Evolutionary conservation across 2,888 invertebrate species (phyloP), one percentile per base, ranked within the genome.

Genomic region (Volucella inflata): DNA sequence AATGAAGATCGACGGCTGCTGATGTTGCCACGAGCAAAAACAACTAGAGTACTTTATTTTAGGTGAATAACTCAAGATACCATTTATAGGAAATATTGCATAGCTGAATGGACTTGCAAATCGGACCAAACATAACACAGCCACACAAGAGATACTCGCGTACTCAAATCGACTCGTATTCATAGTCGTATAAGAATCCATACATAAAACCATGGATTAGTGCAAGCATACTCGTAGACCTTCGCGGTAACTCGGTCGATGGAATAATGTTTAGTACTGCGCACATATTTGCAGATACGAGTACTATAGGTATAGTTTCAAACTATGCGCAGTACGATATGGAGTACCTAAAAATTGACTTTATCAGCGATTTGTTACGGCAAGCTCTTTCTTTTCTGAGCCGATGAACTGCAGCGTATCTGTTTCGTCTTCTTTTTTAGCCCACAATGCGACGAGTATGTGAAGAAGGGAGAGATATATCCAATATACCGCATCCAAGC

Each of bases 41-140:
- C 76, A 85, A 87, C 87, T 87, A 74, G 87, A 87, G 87, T 87
- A 87, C 82, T 87, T 82, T 82, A 87, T 87, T 82, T 87, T 78
- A 87, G 87, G 87, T 87, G 82, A 77, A 87, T 87, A 87, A 87
- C 77, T 87, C 82, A 87, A 82, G 87, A 87, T 87, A 78, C 87
- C 87, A 87, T 87, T 87, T 87, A 87, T 82, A 87, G 87, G 77
- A 82, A 82, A 82, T 87, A 82, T 85, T 82, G 87, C 82, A 82
- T 87, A 82, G 81, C 64, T 77, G 85, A 87, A 77, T 87, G 60
- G 65, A 74, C 67, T 70, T 74, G 64, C 82, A 82, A 78, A 87
- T 82, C 82, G 59, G 70, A 71, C 48, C 53, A 70, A 81, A 64
- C 68, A 71, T 65, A 75, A 59, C 84, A 64, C 59, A 51, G 11